Percentiles rank a stretch among this genome's conserved stretches.
Evolutionary conservation across 2,888 invertebrate genomes (phyloP).

Genomic region (Himalopsyche tibetana): DNA sequence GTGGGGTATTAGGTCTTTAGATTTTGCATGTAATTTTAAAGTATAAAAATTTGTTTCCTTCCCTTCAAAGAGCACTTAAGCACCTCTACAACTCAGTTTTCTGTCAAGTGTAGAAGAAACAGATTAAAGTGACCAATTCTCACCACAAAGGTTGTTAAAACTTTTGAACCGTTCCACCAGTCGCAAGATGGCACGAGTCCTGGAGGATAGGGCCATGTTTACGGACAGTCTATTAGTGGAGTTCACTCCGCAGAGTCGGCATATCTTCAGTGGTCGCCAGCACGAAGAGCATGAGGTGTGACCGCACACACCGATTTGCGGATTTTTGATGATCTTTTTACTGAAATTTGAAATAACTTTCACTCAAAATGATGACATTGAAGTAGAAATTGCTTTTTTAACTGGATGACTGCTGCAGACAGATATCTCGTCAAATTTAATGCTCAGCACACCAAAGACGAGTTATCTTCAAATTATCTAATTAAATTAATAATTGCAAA

Average conservation of each 20-base stretch:
- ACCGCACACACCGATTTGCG: constrained; percentile 47
- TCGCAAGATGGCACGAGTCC: constrained; percentile 39
- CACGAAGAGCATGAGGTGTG: constrained; percentile 54
- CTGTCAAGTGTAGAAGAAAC: not conserved
- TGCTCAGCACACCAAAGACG: no score
- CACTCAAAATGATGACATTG: not conserved
- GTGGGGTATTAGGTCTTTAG: no score
- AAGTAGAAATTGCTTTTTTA: no score
- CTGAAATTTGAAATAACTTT: constrained; percentile 23
- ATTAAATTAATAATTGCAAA: no score
- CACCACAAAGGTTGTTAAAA: constrained; percentile 38
- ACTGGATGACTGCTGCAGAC: no score
- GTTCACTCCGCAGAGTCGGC: not conserved
- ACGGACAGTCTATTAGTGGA: constrained; percentile 21
- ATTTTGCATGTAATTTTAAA: no score
- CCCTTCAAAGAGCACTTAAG: no score
- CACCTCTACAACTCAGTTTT: not conserved
- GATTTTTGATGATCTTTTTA: constrained; percentile 16
- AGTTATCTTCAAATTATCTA: no score
- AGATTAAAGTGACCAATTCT: not conserved
- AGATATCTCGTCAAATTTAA: no score
- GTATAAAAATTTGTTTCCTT: not conserved
- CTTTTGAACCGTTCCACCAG: constrained; percentile 41
- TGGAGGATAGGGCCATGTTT: not conserved
- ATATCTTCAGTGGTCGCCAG: constrained; percentile 34